These are phyloP conservation scores for Cyclura pinguis DNA, from an alignment of 2,797 vertebrate species.

Conservation along the genomic window DNA sequence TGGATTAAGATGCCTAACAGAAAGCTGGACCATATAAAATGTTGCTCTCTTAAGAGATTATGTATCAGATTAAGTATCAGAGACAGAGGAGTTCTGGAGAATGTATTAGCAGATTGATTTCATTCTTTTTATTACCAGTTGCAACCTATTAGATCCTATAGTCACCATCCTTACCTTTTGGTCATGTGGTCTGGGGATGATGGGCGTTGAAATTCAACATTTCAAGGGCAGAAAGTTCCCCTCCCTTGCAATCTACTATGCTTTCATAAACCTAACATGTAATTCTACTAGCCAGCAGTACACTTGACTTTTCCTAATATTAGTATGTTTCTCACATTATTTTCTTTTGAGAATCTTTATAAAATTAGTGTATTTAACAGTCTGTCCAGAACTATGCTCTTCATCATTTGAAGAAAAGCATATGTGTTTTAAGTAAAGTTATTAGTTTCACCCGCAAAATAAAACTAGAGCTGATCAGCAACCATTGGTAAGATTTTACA, in stretches of 20 bases:
- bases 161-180: background rate
- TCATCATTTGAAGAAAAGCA: background rate
- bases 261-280: background rate
- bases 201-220: background rate
- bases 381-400: background rate
- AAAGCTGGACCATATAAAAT: background rate
- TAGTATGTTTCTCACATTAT: background rate
- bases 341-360: background rate
- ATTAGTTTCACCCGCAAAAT: slow-evolving; percentile 17
- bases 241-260: background rate
- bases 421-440: background rate
- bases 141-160: background rate
- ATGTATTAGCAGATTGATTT: background rate
- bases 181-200: background rate
- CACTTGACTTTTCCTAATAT: background rate
- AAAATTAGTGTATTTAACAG: background rate
- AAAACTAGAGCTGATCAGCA: background rate
- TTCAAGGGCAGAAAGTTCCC: background rate
- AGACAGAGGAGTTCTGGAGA: background rate
- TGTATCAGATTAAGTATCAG: background rate
- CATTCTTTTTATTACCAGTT: background rate
- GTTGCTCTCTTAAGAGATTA: background rate
- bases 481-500: background rate
- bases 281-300: background rate
- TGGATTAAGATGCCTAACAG: slow-evolving; percentile 67